Evolutionary conservation across 2,888 invertebrate species (phyloP).

Genomic region (Apamea sordens): DNA sequence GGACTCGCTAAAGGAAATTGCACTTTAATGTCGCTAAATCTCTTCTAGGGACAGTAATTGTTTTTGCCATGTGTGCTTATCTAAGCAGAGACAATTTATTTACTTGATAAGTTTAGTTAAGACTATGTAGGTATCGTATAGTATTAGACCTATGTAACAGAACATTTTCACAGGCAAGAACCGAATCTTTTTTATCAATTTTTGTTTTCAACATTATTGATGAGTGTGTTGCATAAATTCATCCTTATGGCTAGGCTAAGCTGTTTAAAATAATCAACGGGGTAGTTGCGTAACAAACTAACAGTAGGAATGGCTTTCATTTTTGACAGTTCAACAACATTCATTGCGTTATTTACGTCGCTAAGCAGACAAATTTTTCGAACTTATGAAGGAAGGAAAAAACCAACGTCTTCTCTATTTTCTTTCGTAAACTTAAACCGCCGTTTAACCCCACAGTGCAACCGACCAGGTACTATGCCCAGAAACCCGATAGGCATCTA

Average conservation of each 20-base stretch:
- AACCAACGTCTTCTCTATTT: not conserved
- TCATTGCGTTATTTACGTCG: not conserved
- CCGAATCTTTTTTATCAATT: not conserved
- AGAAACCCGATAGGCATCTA: constrained; percentile 89
- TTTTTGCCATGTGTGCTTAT: constrained; percentile 9
- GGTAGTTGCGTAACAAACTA: too few species aligned
- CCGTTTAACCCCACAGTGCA: constrained; percentile 52
- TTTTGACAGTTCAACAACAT: not conserved
- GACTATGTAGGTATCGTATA: not conserved
- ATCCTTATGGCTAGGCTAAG: not conserved
- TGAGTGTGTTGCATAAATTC: not conserved
- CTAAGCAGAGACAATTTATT: constrained; percentile 12
- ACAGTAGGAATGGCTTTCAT: not conserved
- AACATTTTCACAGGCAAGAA: not conserved
- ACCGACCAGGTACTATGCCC: constrained; percentile 75
- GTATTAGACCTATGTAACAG: not conserved
- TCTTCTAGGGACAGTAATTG: not conserved
- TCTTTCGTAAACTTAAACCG: constrained; percentile 34
- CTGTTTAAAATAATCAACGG: not conserved
- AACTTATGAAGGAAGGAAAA: not conserved
- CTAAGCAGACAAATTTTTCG: not conserved
- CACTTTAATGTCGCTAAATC: not conserved
- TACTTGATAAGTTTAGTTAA: not conserved
- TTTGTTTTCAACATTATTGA: not conserved
- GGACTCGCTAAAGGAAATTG: not conserved